These are phyloP conservation scores for Hymenopus coronatus DNA, from an alignment of 2,888 invertebrate species.

Conservation along the genomic window DNA sequence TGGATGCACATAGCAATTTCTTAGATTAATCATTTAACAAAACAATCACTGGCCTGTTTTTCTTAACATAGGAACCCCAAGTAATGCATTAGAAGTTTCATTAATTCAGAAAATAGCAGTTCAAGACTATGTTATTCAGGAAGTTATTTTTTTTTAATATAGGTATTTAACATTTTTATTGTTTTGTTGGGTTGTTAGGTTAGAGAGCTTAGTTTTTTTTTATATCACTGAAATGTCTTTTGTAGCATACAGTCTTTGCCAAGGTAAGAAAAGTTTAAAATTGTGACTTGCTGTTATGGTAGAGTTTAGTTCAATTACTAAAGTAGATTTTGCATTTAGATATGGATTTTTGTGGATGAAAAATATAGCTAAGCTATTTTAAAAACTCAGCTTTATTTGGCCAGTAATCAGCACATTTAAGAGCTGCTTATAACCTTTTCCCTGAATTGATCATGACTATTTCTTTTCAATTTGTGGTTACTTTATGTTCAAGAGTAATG, in stretches of 20 bases:
- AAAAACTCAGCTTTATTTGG: constrained; percentile 1
- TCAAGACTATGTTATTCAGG: neutral
- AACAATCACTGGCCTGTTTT: no score
- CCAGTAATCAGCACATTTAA: neutral
- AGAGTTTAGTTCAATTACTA: constrained; percentile 3
- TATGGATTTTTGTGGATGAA: neutral
- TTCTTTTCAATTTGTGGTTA: neutral
- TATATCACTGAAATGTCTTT: constrained; percentile 38
- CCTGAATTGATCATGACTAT: neutral
- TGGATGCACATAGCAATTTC: neutral
- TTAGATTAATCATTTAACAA: no score
- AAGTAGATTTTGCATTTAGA: neutral
- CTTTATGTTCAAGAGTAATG: neutral
- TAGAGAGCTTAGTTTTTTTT: constrained; percentile 5
- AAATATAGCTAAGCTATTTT: neutral
- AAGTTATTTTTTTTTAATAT: neutral
- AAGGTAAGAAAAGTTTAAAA: constrained; percentile 45
- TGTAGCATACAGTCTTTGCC: constrained; percentile 50
- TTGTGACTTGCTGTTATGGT: constrained; percentile 6
- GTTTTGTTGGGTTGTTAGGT: neutral
- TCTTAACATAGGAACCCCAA: no score
- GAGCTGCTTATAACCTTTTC: neutral
- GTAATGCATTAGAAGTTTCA: neutral
- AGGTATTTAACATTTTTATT: neutral
- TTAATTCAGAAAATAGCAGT: neutral